Base-by-base conservation (phyloP, 2,888 invertebrate genomes). In the Leucozona laternaria region DNA sequence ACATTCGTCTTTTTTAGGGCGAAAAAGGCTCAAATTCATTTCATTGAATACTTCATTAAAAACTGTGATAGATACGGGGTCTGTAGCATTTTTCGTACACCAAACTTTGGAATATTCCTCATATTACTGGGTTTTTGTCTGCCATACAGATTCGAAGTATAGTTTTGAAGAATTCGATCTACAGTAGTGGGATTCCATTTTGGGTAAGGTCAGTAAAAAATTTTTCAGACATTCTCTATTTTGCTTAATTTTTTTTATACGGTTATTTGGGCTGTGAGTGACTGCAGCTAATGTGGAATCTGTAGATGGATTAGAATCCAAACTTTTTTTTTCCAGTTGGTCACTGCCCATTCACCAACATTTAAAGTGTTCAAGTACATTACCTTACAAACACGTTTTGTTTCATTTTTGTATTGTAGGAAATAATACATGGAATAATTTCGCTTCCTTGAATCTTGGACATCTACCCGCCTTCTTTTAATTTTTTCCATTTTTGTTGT, bases 101-200 rank as follows among this genome's bases (percentile, higher is more conserved):
- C 64, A 64, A 31, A 48, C 34, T 28, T 40, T 73, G 28, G 50
- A 60, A 73, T 73, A 73, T 62, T 62, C 60, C 10, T 50, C 34
- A 64, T 75, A 75, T 20, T 64, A 17, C 34, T 75, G 43, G 5
- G 15, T 34, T 75, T 75, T 75, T 55, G 43, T 34, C 55, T 75
- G 64, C 55, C 64, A 64, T n/a, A 64, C 15, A 43, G 43, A 55
- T 75, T 75, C 75, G 22, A 64, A 64, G 43, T 64, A 76, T 7
- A 57, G n/a, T 76, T 64, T 57, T 34, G 64, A 75, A 4, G 40
- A 64, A 55, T 20, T 64, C 17, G 64, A 75, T 75, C 64, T 28
- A 28, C 55, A 75, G 20, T 75, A 75, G 15, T 75, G 73, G 20
- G 62, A 75, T 55, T 75, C 53, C 28, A 75, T 43, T 75, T 75